Conservation (phyloP, 2,113 vertebrate species). For the Salvelinus sp. region DNA sequence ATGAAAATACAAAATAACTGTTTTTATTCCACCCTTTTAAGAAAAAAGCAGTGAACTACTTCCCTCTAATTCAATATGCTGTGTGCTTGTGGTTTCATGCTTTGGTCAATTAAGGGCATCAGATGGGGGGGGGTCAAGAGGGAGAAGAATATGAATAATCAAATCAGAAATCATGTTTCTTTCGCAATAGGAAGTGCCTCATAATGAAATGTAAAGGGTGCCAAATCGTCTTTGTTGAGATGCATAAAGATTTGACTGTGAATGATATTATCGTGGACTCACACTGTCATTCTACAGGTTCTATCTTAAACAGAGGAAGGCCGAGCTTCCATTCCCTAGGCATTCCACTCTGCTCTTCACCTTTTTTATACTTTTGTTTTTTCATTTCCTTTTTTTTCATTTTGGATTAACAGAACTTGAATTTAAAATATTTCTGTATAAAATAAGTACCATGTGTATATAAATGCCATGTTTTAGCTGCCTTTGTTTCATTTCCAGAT, state of each 20-base stretch:
- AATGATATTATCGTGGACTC: conserved; percentile 78
- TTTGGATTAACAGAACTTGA: conserved; percentile 91
- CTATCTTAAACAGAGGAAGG: conserved; percentile 74
- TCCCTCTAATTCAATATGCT: conserved; percentile 76
- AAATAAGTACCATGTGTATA: conserved; percentile 95
- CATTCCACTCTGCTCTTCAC: conserved; percentile 92
- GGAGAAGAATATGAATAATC: conserved; percentile 45
- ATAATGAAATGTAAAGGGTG: conserved; percentile 86
- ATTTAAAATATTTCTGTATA: conserved; percentile 98
- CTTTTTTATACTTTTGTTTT: conserved; percentile 86
- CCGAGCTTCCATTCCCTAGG: conserved; percentile 89
- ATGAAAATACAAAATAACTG: conserved; percentile 46
- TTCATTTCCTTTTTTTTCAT: conserved; percentile 38
- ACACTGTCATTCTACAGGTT: conserved; percentile 80
- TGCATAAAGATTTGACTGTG: conserved; percentile 80
- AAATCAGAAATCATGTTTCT: conserved; percentile 69
- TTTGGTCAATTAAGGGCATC: conserved; percentile 56
- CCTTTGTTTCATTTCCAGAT: conserved; percentile 74
- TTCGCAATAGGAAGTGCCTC: conserved; percentile 95
- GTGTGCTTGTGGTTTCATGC: conserved; percentile 64
- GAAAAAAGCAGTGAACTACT: conserved; percentile 74
- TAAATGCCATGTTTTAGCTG: conserved; percentile 86
- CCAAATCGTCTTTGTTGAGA: conserved; percentile 86
- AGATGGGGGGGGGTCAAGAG: conserved; percentile 58
- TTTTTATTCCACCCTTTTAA: conserved; percentile 69